Percentiles rank a stretch among this genome's conserved stretches.
These are phyloP conservation scores for Cotesia vestalis DNA, from an alignment of 1,140 invertebrate genomes.

Conservation along the genomic window DNA sequence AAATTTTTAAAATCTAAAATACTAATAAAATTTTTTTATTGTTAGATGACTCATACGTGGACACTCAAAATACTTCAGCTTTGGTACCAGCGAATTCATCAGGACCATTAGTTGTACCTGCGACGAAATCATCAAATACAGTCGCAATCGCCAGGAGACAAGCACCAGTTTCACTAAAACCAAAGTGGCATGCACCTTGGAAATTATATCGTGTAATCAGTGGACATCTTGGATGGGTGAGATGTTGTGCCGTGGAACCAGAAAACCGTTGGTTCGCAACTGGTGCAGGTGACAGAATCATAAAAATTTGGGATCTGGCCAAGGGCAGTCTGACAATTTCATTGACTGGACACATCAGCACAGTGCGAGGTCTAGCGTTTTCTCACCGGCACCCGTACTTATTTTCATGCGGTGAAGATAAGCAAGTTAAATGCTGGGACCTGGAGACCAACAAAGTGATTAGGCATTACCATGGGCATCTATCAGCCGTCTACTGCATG, in stretches of 20 bases:
- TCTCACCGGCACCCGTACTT: conserved; percentile 96
- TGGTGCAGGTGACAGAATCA: conserved; percentile 96
- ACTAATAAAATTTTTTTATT: too few relatives aligned
- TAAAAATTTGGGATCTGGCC: conserved; percentile 99
- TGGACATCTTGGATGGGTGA: conserved; percentile 98
- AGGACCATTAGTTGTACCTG: conserved; percentile 54
- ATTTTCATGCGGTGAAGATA: conserved; percentile 98
- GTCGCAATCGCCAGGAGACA: conserved; percentile 76
- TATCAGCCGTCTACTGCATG: conserved; percentile 95
- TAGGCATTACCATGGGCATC: conserved; percentile 97
- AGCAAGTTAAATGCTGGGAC: conserved; percentile 99
- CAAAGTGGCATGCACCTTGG: conserved; percentile 99
- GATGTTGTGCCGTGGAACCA: conserved; percentile 96
- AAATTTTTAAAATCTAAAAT: too few relatives aligned
- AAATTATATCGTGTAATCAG: conserved; percentile 97
- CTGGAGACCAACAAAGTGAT: conserved; percentile 99
- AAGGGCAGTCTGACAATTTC: conserved; percentile 96
- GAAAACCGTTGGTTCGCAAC: conserved; percentile 95
- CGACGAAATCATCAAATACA: conserved; percentile 82
- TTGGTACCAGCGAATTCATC: conserved; percentile 15
- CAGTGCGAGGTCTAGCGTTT: conserved; percentile 93
- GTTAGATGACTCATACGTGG: conserved; percentile 51
- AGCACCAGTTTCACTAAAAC: conserved; percentile 90
- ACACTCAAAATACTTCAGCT: conserved; percentile 44
- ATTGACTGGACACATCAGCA: conserved; percentile 97